Base-by-base conservation (phyloP, 2,113 vertebrate genomes). In the Psilopsiagon aurifrons region DNA sequence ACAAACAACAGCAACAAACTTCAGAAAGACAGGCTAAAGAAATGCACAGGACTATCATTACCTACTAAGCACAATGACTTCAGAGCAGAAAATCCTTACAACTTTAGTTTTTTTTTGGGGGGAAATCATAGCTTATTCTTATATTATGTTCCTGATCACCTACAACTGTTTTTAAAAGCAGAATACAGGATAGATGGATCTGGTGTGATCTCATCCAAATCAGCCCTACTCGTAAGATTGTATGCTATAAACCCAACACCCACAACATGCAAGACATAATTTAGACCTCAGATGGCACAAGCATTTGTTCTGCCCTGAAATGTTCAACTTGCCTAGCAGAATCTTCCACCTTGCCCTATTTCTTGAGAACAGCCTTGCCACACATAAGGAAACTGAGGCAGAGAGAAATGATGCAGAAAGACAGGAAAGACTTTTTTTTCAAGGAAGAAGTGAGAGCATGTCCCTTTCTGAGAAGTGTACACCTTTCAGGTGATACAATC, bases 341-440 rank as follows among this genome's bases (percentile, higher is more conserved):
- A 81, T n/a, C 3, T 10, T 64, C 2, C 24, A 9, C 60, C 55
- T 10, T 74, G 18, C 2, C 3, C 7, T 60, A 0, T 3, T 76
- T 22, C 17, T 43, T 23, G 6, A 41, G 9, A 44, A 29, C 9
- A 35, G 7, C 3, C 27, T 80, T 47, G 20, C 20, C 39, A 31
- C 13, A 27, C 8, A 19, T 4, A 35, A 22, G 29, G 62, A 92
- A 83, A 80, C 12, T 59, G 54, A 92, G 66, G 51, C n/a, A 90
- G 19, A 57, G 46, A 5, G 85, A 81, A 35, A 64, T 37, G 20
- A 33, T n/a, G 3, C 3, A 54, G 6, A 22, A 70, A 68, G 37
- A 8, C 1, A 28, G 39, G 20, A 88, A 88, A 91, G 46, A 1
- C 16, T n/a, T 14, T 12, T 11, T 62, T 91, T 83, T 88, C 23